A percentile compares a stretch with the other conserved stretches of the same genome.
Evolutionary conservation across 2,888 invertebrate species (phyloP).

Genomic region (Tipula helvola): DNA sequence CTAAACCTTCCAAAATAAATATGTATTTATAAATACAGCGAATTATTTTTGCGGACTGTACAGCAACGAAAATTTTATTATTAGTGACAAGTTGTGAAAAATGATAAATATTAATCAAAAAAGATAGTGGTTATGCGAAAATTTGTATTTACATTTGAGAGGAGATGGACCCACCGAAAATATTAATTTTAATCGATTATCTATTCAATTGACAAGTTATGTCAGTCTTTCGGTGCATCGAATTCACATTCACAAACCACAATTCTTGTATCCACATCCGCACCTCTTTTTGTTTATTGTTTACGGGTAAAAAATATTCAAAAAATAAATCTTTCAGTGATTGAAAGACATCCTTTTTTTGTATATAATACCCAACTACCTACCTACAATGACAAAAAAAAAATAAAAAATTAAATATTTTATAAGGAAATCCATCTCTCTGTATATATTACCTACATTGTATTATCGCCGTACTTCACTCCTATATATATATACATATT

Average conservation of each 20-base stretch:
- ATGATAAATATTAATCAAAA: too few relatives aligned
- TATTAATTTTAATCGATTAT: too few relatives aligned
- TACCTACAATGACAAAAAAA: not conserved
- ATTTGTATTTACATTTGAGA: too few relatives aligned
- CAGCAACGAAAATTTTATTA: too few relatives aligned
- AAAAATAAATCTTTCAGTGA: not conserved
- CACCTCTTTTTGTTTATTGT: not conserved
- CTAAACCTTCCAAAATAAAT: too few relatives aligned
- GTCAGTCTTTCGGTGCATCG: not conserved
- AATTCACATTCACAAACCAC: not conserved
- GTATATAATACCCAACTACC: not conserved
- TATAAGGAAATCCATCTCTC: not conserved
- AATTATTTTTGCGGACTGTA: too few relatives aligned
- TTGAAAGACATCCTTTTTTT: not conserved
- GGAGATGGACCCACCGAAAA: too few relatives aligned
- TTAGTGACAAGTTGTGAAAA: too few relatives aligned
- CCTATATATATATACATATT: not conserved
- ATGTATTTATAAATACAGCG: too few relatives aligned
- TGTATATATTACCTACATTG: not conserved
- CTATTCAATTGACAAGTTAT: not conserved
- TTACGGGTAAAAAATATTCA: not conserved
- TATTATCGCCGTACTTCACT: not conserved
- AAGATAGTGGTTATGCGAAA: too few relatives aligned
- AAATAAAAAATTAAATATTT: not conserved
- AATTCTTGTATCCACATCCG: not conserved